Conservation (phyloP, 1,140 invertebrate species). For the Ectropis grisescens region DNA sequence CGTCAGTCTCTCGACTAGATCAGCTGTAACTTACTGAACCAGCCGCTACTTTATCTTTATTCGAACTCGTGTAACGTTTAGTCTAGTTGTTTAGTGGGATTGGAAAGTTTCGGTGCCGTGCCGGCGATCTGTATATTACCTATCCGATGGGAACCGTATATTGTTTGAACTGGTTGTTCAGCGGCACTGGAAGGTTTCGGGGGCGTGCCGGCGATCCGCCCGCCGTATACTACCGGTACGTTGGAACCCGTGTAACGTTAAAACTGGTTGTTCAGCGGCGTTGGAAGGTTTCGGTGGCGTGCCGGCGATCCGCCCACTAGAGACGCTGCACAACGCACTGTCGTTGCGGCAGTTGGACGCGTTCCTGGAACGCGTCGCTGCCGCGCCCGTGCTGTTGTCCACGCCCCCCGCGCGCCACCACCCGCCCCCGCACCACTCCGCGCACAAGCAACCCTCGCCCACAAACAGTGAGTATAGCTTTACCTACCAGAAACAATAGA, state of each 20-base stretch:
- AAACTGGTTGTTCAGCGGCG: too few species aligned
- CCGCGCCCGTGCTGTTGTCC: conserved; percentile 76
- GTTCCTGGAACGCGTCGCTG: conserved; percentile 89
- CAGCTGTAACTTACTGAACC: too few species aligned
- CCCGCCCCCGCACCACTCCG: conserved; percentile 6
- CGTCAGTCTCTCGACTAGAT: too few species aligned
- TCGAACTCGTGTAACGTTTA: too few species aligned
- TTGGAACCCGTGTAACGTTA: too few species aligned
- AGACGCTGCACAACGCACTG: conserved; percentile 96
- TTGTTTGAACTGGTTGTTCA: too few species aligned
- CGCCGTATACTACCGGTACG: conserved; percentile 97
- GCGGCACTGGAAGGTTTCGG: conserved; percentile 84
- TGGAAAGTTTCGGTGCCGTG: too few species aligned
- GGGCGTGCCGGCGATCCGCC: conserved; percentile 92
- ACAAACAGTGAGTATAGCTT: conserved; percentile 46
- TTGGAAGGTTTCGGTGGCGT: conserved; percentile 90
- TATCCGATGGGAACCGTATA: too few species aligned
- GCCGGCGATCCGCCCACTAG: conserved; percentile 92
- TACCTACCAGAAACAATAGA: too few species aligned
- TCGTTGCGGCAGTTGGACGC: conserved; percentile 90
- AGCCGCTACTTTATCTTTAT: too few species aligned
- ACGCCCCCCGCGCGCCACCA: conserved; percentile 77
- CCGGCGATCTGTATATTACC: too few species aligned
- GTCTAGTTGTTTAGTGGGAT: too few species aligned
- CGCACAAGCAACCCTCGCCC: conserved; percentile 34